phyloP scores from a whole-genome alignment of 2,888 invertebrate genomes.

The Eupithecia subfuscata region DNA sequence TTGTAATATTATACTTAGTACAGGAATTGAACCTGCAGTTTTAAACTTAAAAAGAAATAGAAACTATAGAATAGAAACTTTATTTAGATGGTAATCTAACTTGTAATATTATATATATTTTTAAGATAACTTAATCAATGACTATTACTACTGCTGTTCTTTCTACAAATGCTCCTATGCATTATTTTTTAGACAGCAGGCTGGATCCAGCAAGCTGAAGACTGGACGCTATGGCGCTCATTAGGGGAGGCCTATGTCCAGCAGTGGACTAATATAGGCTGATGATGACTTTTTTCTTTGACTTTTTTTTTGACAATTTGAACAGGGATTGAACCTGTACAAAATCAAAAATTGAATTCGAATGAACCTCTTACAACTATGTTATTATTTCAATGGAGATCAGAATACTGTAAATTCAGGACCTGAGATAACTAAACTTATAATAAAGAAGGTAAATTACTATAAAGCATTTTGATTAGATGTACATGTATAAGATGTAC shows the following conservation, averaged over 20 bases:
- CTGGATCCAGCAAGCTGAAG: no score
- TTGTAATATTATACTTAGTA: not conserved
- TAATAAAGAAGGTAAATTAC: not conserved
- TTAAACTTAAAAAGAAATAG: not conserved
- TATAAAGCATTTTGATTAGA: not conserved
- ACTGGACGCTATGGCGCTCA: no score
- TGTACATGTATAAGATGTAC: no score
- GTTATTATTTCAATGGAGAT: not conserved
- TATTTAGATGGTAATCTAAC: no score
- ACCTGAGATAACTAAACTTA: not conserved
- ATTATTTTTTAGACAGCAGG: not conserved
- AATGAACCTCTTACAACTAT: not conserved
- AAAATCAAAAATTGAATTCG: not conserved
- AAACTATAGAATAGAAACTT: no score
- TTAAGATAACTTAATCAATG: not conserved
- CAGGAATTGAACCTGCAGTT: slow-evolving; percentile 14
- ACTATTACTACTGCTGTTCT: not conserved
- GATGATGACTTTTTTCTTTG: no score
- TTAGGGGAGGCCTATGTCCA: no score
- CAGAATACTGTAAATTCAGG: no score
- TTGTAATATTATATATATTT: no score
- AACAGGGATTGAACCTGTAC: slow-evolving; percentile 10
- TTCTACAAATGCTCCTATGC: not conserved
- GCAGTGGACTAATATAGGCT: no score
- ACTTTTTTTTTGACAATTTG: not conserved